phyloP scores from a whole-genome alignment of 2,797 vertebrate genomes.

The Otus scops region DNA sequence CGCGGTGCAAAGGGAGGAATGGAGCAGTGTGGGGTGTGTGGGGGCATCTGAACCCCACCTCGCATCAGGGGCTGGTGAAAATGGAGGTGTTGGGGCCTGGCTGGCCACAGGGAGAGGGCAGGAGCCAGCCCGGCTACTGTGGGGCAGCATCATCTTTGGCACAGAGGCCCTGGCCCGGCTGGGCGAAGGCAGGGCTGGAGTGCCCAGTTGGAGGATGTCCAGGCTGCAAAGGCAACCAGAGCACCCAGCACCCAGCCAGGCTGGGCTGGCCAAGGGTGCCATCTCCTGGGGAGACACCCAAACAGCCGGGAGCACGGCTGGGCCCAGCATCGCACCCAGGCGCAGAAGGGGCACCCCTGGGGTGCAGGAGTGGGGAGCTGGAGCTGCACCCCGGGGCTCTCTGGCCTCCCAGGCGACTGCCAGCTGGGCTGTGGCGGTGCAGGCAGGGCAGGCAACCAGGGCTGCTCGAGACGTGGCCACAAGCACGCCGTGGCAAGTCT shows the following conservation, averaged over 20 bases:
- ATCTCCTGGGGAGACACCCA: conserved; percentile 35
- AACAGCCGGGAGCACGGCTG: not conserved
- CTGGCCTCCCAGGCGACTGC: not conserved
- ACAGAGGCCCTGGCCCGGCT: not conserved
- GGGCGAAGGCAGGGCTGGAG: not conserved
- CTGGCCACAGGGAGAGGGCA: not conserved
- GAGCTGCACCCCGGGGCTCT: not conserved
- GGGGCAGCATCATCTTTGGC: too few species aligned
- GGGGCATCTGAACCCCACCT: not conserved
- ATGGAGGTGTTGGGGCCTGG: accelerated
- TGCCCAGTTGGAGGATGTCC: accelerated
- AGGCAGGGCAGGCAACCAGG: not conserved
- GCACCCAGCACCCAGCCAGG: not conserved
- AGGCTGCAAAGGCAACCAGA: not conserved
- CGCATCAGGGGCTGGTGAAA: not conserved
- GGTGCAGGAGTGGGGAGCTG: not conserved
- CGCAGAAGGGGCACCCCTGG: not conserved
- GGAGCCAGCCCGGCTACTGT: not conserved
- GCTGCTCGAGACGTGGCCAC: accelerated
- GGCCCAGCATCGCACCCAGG: accelerated
- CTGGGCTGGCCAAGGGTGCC: conserved; percentile 41
- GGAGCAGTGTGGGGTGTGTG: accelerated
- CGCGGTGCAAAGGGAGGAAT: accelerated
- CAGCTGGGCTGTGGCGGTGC: accelerated
- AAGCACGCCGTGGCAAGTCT: accelerated